phyloP scores from a whole-genome alignment of 2,888 invertebrate species.

The Acanthosepion pharaonis region DNA sequence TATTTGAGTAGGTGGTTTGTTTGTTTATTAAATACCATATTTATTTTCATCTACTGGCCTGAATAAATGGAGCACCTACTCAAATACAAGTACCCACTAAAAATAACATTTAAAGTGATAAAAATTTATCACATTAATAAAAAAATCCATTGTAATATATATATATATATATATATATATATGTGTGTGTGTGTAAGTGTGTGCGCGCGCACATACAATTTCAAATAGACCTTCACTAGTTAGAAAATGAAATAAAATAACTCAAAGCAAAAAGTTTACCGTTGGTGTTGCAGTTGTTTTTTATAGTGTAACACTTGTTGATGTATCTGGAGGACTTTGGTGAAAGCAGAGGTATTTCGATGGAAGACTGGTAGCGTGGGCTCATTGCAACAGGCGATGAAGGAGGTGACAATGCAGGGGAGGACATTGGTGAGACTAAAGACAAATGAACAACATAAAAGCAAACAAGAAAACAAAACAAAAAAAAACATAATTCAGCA shows the following conservation, averaged over 20 bases:
- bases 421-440: conserved; percentile 24
- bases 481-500: background rate
- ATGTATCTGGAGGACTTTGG: conserved; percentile 52
- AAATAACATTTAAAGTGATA: too few species aligned
- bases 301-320: conserved; percentile 44
- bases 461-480: background rate
- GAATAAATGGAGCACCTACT: too few species aligned
- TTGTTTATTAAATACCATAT: too few species aligned
- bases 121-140: too few species aligned
- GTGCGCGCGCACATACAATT: background rate
- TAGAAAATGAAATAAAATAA: background rate
- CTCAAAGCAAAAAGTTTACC: conserved; percentile 34
- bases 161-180: conserved; percentile 33
- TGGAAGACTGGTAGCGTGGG: conserved; percentile 60
- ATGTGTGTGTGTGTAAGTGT: background rate
- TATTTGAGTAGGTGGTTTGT: too few species aligned
- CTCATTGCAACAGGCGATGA: conserved; percentile 56
- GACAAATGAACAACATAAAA: background rate
- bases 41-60: too few species aligned
- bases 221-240: background rate
- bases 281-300: background rate
- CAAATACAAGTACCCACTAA: too few species aligned
- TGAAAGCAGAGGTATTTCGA: conserved; percentile 58
- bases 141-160: background rate
- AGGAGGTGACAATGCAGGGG: conserved; percentile 36